Conservation (phyloP, 2,113 vertebrate genomes). For the Sylvilagus bachmani region DNA sequence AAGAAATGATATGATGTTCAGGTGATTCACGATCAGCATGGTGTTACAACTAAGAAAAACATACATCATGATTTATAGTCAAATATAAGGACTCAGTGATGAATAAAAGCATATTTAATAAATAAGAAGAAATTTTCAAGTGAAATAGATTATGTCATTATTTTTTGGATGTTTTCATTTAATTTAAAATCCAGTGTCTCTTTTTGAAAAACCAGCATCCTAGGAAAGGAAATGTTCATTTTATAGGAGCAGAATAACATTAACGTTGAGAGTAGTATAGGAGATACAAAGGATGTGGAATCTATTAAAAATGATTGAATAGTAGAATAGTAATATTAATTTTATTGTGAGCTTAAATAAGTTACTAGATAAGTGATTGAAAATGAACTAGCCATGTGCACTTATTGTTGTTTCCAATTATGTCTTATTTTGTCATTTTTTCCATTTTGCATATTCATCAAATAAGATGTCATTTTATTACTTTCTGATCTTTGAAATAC, state of each 20-base stretch:
- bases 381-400: background rate
- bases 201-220: background rate
- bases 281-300: background rate
- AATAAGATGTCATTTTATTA: background rate
- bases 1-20: background rate
- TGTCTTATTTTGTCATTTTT: background rate
- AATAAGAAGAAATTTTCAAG: background rate
- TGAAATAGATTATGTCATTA: background rate
- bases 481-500: background rate
- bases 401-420: background rate
- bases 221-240: background rate
- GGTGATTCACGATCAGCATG: background rate
- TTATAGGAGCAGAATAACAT: background rate
- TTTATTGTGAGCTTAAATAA: background rate
- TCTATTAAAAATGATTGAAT: background rate
- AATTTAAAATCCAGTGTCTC: background rate
- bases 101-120: background rate
- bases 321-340: background rate
- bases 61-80: background rate
- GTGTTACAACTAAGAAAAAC: background rate
- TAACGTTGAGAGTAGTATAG: background rate
- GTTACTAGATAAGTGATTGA: background rate
- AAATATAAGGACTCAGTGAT: background rate
- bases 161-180: background rate
- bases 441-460: background rate